Evolutionary conservation across 2,797 vertebrate species (phyloP).

Genomic region (Phylloscopus collybita): DNA sequence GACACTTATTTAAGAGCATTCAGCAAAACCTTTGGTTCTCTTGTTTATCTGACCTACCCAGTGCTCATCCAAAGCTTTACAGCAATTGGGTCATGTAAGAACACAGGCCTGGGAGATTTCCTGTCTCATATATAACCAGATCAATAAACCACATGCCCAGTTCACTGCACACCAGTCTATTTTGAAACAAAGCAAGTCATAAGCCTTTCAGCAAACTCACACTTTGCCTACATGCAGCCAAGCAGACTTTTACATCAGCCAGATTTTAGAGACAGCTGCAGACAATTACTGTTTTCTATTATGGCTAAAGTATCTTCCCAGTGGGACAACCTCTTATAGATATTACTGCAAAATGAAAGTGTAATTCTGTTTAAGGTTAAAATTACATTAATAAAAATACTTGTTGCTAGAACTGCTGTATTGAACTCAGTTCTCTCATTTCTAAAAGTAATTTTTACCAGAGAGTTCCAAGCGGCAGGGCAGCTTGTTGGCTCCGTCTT

Average conservation of each 20-base stretch:
- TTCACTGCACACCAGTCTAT: not conserved
- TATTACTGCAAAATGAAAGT: not conserved
- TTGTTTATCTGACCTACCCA: not conserved
- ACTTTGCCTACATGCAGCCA: not conserved
- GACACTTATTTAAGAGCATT: not conserved
- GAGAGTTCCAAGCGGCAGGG: not conserved
- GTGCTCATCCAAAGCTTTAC: not conserved
- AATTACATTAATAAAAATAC: not conserved
- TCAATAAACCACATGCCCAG: conserved; percentile 12
- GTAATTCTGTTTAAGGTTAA: not conserved
- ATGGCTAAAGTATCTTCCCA: not conserved
- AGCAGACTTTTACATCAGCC: not conserved
- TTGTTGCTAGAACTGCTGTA: not conserved
- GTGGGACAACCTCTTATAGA: not conserved
- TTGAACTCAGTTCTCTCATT: not conserved
- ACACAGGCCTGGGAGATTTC: not conserved
- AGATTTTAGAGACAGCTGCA: not conserved
- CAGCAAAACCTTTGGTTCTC: not conserved
- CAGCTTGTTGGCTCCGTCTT: not conserved
- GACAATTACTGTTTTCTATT: not conserved
- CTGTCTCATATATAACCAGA: conserved; percentile 18
- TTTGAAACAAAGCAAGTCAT: conserved; percentile 27
- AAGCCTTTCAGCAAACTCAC: not conserved
- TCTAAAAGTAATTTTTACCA: not conserved
- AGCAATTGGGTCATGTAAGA: not conserved